Evolutionary conservation across 2,797 vertebrate species (phyloP).

Genomic region (Semotilus atromaculatus): DNA sequence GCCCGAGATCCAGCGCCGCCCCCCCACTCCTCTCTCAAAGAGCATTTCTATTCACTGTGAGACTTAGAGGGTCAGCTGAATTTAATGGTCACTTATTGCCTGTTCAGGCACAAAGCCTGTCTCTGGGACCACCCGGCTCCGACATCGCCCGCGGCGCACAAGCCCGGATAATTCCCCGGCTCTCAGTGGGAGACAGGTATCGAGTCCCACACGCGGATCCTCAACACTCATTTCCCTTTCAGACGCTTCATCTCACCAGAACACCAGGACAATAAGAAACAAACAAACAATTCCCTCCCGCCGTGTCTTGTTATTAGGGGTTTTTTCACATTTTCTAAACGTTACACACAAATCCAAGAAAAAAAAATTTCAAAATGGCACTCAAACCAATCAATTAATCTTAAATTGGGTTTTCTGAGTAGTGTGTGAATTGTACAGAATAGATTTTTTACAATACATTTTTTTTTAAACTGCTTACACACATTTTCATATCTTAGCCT

Average conservation of each 20-base stretch:
- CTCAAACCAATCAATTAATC: too few relatives aligned
- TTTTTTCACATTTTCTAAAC: too few relatives aligned
- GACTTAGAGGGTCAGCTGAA: slow-evolving; percentile 78
- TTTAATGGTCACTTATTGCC: slow-evolving; percentile 81
- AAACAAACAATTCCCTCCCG: too few relatives aligned
- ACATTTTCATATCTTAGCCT: too few relatives aligned
- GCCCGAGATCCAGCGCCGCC: slow-evolving; percentile 51
- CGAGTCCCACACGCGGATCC: slow-evolving; percentile 39
- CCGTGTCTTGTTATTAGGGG: too few relatives aligned
- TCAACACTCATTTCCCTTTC: slow-evolving; percentile 11
- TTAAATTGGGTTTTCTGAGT: too few relatives aligned
- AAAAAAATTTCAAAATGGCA: too few relatives aligned
- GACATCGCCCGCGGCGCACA: slow-evolving; percentile 68
- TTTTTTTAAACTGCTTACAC: too few relatives aligned
- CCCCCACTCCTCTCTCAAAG: slow-evolving; percentile 35
- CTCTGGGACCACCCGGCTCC: slow-evolving; percentile 75
- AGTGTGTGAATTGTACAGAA: too few relatives aligned
- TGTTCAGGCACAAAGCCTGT: slow-evolving; percentile 70
- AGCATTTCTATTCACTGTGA: slow-evolving; percentile 70
- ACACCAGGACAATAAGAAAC: not conserved
- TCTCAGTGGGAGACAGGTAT: slow-evolving; percentile 56
- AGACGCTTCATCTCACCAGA: not conserved
- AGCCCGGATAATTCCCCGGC: slow-evolving; percentile 66
- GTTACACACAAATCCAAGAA: too few relatives aligned
- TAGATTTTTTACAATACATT: too few relatives aligned